Evolutionary conservation across 2,797 vertebrate genomes (phyloP), one percentile per base, ranked within the genome.

Genomic region (Hydrophis major): DNA sequence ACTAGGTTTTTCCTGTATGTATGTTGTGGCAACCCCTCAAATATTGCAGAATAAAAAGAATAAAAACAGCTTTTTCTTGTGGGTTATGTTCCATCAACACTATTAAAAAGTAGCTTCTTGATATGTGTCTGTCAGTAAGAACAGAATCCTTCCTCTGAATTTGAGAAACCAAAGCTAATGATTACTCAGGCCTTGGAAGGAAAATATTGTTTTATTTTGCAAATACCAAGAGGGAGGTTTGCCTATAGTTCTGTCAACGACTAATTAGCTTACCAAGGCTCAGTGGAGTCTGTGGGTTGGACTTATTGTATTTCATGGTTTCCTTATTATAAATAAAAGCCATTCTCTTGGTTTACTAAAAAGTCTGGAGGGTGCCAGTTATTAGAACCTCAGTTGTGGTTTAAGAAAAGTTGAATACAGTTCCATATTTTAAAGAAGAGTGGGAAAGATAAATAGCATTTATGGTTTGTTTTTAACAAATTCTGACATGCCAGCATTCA

Each of bases 331-430:
- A 94, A 96, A 94, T 93, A 94, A 89, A 90, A 89, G 88, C 91
- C 55, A 87, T 94, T 96, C 92, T 95, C 2, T 88, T 87, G 87
- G 88, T 66, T 90, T 57, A 1, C 60, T 18, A 74, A 83, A 87
- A 56, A 93, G 88, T 91, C 93, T 89, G 93, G 60, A 95, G 93
- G 89, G 90, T 0, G 0, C 59, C 83, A 61, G 91, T 96, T 92
- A 95, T 95, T 42, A 91, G 88, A 94, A 95, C 90, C 92, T 88
- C 89, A 50, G 92, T 12, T 90, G 87, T 59, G 69, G 88, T 0
- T 0, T 89, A 25, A 93, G 95, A 74, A 74, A 92, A 59, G 94
- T 87, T 61, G 6, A 87, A 88, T 66, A 63, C 28, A 0, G 0
- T 11, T 91, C 66, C 56, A 90, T 86, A 14, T 57, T 94, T 32